phyloP scores from a whole-genome alignment of 2,888 invertebrate species.

The Heterodera filipjevi region DNA sequence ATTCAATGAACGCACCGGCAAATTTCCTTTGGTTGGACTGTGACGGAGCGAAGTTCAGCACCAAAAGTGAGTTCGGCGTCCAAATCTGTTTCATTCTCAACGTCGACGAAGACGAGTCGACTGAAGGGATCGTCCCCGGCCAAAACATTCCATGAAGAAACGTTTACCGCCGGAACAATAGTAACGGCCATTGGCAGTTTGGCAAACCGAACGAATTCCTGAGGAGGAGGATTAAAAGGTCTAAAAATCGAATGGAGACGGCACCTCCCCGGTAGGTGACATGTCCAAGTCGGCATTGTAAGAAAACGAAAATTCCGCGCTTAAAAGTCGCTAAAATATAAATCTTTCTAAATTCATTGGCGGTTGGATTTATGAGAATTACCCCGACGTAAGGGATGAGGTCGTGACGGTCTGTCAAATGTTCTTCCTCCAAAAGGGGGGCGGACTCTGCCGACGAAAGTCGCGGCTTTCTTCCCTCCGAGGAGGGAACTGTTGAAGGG shows the following conservation, averaged over 20 bases:
- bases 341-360: slow-evolving; percentile 8
- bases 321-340: slow-evolving; percentile 50
- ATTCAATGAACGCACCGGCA: slow-evolving; percentile 48
- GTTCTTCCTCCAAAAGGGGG: slow-evolving; percentile 24
- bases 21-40: slow-evolving; percentile 61
- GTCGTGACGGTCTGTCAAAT: slow-evolving; percentile 48
- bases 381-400: slow-evolving; percentile 62
- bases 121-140: slow-evolving; percentile 50
- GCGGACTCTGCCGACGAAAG: neutral
- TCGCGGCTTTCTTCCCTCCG: neutral
- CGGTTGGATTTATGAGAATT: neutral
- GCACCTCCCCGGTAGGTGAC: slow-evolving; percentile 37
- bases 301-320: slow-evolving; percentile 54
- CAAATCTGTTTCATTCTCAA: slow-evolving; percentile 59
- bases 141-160: slow-evolving; percentile 62
- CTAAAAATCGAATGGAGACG: slow-evolving; percentile 13
- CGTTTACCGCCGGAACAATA: slow-evolving; percentile 63
- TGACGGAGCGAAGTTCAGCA: slow-evolving; percentile 48
- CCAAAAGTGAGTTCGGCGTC: slow-evolving; percentile 61
- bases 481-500: neutral
- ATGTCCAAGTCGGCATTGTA: slow-evolving; percentile 54
- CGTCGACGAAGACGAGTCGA: slow-evolving; percentile 61
- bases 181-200: slow-evolving; percentile 57
- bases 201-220: slow-evolving; percentile 50
- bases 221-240: neutral